A percentile compares a stretch with the other conserved stretches of the same genome.
These are phyloP conservation scores for Trachelus iudaicus DNA, from an alignment of 2,888 invertebrate species.

Conservation along the genomic window DNA sequence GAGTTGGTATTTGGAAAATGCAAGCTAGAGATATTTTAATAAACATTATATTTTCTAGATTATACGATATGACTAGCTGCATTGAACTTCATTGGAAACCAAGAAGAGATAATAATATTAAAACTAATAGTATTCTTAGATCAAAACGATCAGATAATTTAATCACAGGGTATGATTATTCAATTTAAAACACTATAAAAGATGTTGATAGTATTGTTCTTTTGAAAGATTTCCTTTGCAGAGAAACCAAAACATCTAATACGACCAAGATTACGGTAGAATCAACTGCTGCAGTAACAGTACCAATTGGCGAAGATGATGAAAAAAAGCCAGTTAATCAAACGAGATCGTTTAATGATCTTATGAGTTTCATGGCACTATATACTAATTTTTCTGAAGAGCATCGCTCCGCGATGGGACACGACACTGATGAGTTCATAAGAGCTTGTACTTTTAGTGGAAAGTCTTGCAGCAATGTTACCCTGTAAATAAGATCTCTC, in stretches of 20 bases:
- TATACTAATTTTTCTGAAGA: constrained; percentile 25
- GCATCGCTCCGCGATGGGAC: constrained; percentile 22
- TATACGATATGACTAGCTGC: constrained; percentile 16
- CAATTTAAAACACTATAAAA: neutral
- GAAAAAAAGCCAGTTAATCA: constrained; percentile 15
- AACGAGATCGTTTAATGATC: constrained; percentile 29
- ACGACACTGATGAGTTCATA: constrained; percentile 21
- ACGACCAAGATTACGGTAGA: neutral
- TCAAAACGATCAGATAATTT: neutral
- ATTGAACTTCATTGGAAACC: neutral
- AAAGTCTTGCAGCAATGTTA: constrained; percentile 24
- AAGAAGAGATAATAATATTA: neutral
- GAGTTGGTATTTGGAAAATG: neutral
- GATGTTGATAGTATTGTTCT: neutral
- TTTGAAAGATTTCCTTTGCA: neutral
- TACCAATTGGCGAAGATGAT: constrained; percentile 7
- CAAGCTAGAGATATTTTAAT: neutral
- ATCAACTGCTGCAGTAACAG: constrained; percentile 5
- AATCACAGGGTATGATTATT: neutral
- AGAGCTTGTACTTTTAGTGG: constrained; percentile 30
- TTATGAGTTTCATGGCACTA: constrained; percentile 30
- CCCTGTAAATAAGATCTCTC: constrained; percentile 17
- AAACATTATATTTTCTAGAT: constrained; percentile 6
- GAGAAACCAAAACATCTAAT: neutral
- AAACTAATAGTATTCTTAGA: neutral